These are phyloP conservation scores for Harpegnathos saltator DNA, from an alignment of 1,140 invertebrate species.

Conservation along the genomic window DNA sequence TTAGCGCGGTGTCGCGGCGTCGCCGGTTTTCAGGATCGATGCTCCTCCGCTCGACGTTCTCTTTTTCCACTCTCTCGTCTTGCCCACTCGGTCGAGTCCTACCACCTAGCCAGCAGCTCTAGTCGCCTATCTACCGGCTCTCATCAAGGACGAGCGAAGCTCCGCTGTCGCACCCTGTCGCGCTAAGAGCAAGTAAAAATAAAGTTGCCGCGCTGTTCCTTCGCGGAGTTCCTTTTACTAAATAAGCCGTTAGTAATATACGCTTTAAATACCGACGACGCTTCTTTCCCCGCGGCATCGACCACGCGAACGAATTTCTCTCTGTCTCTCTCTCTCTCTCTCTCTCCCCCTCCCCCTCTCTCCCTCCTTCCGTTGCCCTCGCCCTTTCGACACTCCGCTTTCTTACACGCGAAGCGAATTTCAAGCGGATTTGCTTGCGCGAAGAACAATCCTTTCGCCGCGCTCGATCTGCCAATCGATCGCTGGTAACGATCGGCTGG, in stretches of 20 bases:
- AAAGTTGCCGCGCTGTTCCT: neutral
- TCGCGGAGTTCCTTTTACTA: slow-evolving; percentile 10
- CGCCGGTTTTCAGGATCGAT: slow-evolving; percentile 35
- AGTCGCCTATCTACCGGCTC: too few relatives aligned
- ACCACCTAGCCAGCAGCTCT: too few relatives aligned
- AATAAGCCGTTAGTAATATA: slow-evolving; percentile 28
- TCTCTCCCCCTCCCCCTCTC: too few relatives aligned
- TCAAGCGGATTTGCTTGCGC: slow-evolving; percentile 10
- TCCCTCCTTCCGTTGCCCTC: too few relatives aligned
- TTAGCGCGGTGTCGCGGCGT: slow-evolving; percentile 19
- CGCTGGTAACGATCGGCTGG: slow-evolving; percentile 50
- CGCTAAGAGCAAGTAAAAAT: slow-evolving; percentile 7
- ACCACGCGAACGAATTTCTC: neutral
- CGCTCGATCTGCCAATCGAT: slow-evolving; percentile 66
- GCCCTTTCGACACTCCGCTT: slow-evolving; percentile 3
- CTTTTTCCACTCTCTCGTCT: neutral
- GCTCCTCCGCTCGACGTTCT: slow-evolving; percentile 19
- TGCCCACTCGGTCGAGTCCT: neutral
- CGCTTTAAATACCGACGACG: slow-evolving; percentile 6
- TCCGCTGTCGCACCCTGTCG: neutral
- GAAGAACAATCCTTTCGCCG: slow-evolving; percentile 54
- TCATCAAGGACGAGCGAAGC: neutral
- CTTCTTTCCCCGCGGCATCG: slow-evolving; percentile 4
- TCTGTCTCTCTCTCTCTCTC: too few relatives aligned
- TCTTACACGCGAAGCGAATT: slow-evolving; percentile 30